Percentiles rank a stretch among this genome's conserved stretches.
Conservation (phyloP, 2,888 invertebrate genomes). For the Scrobipalpa costella region DNA sequence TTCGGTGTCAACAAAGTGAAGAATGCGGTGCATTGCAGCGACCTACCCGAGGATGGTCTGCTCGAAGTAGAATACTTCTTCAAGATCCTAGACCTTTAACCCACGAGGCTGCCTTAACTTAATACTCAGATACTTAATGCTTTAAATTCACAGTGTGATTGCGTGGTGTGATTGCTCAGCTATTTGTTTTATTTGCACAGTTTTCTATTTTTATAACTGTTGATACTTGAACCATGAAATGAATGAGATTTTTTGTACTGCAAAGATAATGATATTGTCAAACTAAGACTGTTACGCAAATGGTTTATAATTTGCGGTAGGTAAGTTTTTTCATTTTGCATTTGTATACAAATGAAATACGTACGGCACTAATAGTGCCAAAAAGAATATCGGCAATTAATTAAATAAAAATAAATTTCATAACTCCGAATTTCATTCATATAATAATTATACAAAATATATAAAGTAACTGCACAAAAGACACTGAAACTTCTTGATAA, state of each 20-base stretch:
- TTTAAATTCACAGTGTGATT: conserved; percentile 30
- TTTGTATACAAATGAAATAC: neutral
- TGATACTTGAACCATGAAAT: neutral
- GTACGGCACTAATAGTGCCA: too few species aligned
- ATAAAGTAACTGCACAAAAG: too few species aligned
- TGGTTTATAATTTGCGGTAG: neutral
- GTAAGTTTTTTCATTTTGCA: neutral
- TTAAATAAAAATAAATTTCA: too few species aligned
- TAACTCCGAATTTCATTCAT: too few species aligned
- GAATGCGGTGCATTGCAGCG: conserved; percentile 97
- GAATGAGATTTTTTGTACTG: neutral
- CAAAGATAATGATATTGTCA: neutral
- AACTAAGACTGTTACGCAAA: conserved; percentile 8
- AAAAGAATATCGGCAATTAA: too few species aligned
- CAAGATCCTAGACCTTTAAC: conserved; percentile 82
- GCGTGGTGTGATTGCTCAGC: conserved; percentile 27
- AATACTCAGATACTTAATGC: conserved; percentile 19
- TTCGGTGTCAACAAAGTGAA: conserved; percentile 91
- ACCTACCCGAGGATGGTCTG: conserved; percentile 92
- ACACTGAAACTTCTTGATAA: too few species aligned
- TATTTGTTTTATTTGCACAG: conserved; percentile 20
- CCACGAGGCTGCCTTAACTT: conserved; percentile 44
- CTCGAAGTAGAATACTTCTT: conserved; percentile 92
- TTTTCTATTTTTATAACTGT: neutral
- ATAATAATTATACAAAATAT: too few species aligned